These are phyloP conservation scores for Campoletis raptor DNA, from an alignment of 2,888 invertebrate genomes.

Conservation along the genomic window DNA sequence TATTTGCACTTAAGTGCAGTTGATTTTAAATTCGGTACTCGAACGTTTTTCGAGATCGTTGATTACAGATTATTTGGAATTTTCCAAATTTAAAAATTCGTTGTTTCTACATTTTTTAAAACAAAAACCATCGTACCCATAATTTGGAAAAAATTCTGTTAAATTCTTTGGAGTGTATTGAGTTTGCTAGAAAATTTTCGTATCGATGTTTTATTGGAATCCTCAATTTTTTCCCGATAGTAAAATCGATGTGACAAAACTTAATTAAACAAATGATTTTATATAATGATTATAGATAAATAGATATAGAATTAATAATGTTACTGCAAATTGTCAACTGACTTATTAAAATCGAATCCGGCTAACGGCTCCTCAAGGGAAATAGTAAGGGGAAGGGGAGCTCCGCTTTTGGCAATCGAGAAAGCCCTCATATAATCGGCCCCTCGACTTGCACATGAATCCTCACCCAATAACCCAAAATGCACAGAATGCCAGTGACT, in stretches of 20 bases:
- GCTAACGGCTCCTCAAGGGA: background rate
- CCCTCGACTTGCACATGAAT: slow-evolving; percentile 3
- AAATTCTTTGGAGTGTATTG: no score
- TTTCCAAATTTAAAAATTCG: no score
- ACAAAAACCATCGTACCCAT: no score
- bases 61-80: no score
- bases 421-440: slow-evolving; percentile 11
- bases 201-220: no score
- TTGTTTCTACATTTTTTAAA: no score
- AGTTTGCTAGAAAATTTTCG: no score
- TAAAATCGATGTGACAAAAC: background rate
- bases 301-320: background rate
- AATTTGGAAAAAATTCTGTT: no score
- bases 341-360: background rate
- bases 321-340: background rate
- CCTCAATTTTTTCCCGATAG: background rate
- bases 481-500: slow-evolving; percentile 40
- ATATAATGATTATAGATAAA: background rate
- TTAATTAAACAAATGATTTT: background rate
- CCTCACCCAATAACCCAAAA: slow-evolving; percentile 54
- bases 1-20: no score
- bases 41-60: no score
- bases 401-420: slow-evolving; percentile 6
- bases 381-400: background rate
- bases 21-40: background rate